Conservation (phyloP, 1,140 invertebrate genomes). For the Drosophila seguyi region DNA sequence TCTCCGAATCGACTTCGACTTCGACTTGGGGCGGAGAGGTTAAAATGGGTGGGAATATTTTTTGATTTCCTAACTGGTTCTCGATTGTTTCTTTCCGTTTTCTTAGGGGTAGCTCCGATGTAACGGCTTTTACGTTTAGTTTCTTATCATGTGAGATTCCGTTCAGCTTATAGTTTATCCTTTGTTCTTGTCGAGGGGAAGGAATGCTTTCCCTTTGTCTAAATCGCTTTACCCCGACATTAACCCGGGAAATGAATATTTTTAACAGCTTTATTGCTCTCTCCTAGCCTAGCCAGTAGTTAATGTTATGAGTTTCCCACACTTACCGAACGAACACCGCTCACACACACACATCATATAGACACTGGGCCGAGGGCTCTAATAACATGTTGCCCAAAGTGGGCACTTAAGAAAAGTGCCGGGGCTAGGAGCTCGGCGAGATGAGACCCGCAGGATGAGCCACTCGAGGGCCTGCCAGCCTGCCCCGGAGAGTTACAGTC, state of each 20-base stretch:
- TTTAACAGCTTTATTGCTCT: conserved; percentile 42
- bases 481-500: conserved; percentile 19
- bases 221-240: conserved; percentile 21
- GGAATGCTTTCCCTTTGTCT: conserved; percentile 11
- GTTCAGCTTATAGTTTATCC: conserved; percentile 26
- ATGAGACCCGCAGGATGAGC: conserved; percentile 28
- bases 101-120: conserved; percentile 18
- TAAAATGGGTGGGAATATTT: conserved; percentile 84
- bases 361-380: conserved; percentile 36
- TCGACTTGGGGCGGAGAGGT: conserved; percentile 55
- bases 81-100: conserved; percentile 39
- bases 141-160: conserved; percentile 21
- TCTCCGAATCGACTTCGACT: conserved; percentile 59
- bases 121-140: conserved; percentile 25
- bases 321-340: conserved; percentile 22
- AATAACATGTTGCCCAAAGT: conserved; percentile 66
- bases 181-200: conserved; percentile 23
- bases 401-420: conserved; percentile 61
- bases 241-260: conserved; percentile 47
- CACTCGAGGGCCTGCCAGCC: conserved; percentile 27
- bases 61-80: conserved; percentile 65
- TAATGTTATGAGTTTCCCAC: conserved; percentile 63
- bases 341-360: conserved; percentile 6
- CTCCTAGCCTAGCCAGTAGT: conserved; percentile 46
- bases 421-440: conserved; percentile 8